Percentiles rank a stretch among this genome's conserved stretches.
Conservation (phyloP, 2,113 vertebrate genomes). For the Gobius niger region DNA sequence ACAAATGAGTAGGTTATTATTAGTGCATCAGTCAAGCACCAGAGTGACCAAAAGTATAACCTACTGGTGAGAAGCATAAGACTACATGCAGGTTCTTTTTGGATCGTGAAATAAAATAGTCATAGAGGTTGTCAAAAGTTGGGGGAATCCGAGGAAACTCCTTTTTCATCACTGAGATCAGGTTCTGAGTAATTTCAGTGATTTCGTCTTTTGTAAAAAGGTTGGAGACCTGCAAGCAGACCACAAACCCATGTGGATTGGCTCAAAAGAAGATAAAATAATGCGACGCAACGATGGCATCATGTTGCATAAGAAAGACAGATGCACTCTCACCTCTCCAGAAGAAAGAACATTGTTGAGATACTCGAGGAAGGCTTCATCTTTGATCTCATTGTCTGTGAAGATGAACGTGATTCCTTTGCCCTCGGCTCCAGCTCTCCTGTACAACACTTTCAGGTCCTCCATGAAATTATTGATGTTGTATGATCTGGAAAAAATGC, state of each 20-base stretch:
- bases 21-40: background rate
- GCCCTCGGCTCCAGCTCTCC: constrained; percentile 85
- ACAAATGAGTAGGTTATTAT: background rate
- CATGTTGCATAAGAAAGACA: background rate
- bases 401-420: constrained; percentile 93
- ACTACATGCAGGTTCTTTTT: constrained; percentile 86
- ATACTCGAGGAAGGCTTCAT: constrained; percentile 95
- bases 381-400: constrained; percentile 96
- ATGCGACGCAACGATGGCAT: background rate
- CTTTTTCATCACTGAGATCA: constrained; percentile 83
- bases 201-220: constrained; percentile 91
- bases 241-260: background rate
- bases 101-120: constrained; percentile 90
- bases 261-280: background rate
- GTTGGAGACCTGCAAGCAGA: constrained; percentile 84
- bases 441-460: constrained; percentile 89
- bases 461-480: constrained; percentile 89
- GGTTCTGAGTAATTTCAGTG: constrained; percentile 86
- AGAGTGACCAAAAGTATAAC: constrained; percentile 72
- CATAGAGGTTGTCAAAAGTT: constrained; percentile 83
- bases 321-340: constrained; percentile 83
- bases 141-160: constrained; percentile 83
- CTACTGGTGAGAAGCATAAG: constrained; percentile 94
- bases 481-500: constrained; percentile 81
- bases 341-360: constrained; percentile 97